Evolutionary conservation across 2,888 invertebrate genomes (phyloP).

Genomic region (Physocephala rufipes): DNA sequence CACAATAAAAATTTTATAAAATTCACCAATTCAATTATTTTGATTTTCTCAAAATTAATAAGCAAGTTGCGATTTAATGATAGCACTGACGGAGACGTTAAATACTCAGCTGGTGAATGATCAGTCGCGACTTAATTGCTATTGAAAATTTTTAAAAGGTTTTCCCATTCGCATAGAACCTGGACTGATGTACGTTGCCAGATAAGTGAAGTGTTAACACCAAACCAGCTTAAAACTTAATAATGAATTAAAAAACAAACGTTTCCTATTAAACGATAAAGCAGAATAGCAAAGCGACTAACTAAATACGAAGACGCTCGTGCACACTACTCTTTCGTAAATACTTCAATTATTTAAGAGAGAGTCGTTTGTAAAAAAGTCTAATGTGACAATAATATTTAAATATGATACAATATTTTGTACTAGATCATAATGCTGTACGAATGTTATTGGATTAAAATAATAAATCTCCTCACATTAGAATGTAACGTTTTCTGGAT

Average conservation of each 20-base stretch:
- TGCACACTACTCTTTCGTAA: neutral
- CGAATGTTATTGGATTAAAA: neutral
- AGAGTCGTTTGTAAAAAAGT: too few relatives aligned
- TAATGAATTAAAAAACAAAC: neutral
- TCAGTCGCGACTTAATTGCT: slow-evolving; percentile 37
- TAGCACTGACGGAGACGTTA: slow-evolving; percentile 20
- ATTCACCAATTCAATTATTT: neutral
- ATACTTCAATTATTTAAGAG: too few relatives aligned
- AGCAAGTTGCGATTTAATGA: slow-evolving; percentile 3
- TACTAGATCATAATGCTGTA: too few relatives aligned
- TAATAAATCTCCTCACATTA: too few relatives aligned
- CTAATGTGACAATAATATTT: too few relatives aligned
- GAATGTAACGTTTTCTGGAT: too few relatives aligned
- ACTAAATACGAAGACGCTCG: neutral
- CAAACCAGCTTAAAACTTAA: neutral
- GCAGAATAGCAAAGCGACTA: neutral
- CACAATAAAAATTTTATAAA: neutral
- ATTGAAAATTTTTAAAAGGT: slow-evolving; percentile 28
- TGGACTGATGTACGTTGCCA: neutral
- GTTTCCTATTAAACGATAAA: neutral
- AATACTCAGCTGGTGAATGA: slow-evolving; percentile 37
- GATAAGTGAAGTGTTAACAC: neutral
- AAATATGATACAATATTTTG: too few relatives aligned
- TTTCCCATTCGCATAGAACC: slow-evolving; percentile 26
- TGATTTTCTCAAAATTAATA: slow-evolving; percentile 8